Evolutionary conservation across 2,797 vertebrate species (phyloP).

Genomic region (Cyprinodon diabolis): DNA sequence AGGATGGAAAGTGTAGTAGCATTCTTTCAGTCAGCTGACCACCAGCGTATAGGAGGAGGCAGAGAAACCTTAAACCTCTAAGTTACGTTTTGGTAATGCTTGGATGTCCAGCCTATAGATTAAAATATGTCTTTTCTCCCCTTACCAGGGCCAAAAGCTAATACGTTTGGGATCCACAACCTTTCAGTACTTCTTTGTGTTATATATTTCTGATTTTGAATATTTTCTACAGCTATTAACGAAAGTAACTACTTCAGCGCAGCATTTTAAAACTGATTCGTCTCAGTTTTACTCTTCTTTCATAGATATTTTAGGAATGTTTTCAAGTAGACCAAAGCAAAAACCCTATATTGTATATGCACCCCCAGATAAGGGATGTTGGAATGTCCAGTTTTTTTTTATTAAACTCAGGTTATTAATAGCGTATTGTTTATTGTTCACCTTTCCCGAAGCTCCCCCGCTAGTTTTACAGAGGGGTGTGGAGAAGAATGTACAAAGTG

Average conservation of each 20-base stretch:
- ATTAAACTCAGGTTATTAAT: slow-evolving; percentile 76
- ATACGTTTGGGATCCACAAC: not conserved
- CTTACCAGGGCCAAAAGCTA: not conserved
- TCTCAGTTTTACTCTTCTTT: not conserved
- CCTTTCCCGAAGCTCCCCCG: slow-evolving; percentile 26
- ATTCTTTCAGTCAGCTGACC: not conserved
- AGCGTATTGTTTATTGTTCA: slow-evolving; percentile 83
- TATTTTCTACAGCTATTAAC: not conserved
- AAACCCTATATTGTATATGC: slow-evolving; percentile 58
- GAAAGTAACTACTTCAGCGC: not conserved
- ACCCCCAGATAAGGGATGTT: slow-evolving; percentile 45
- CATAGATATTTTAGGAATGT: slow-evolving; percentile 26
- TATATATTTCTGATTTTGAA: not conserved
- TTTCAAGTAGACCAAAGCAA: slow-evolving; percentile 11
- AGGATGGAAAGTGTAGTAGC: not conserved
- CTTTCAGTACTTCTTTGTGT: not conserved
- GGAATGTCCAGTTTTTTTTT: slow-evolving; percentile 48
- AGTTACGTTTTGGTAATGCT: not conserved
- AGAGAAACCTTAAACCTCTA: not conserved
- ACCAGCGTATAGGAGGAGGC: not conserved
- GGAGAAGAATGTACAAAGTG: slow-evolving; percentile 54
- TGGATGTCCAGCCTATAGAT: not conserved
- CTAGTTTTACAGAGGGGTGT: slow-evolving; percentile 47
- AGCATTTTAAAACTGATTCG: not conserved
- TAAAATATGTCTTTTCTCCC: not conserved